These are phyloP conservation scores for Daubentonia madagascariensis DNA, from an alignment of 2,113 vertebrate genomes.

Conservation along the genomic window DNA sequence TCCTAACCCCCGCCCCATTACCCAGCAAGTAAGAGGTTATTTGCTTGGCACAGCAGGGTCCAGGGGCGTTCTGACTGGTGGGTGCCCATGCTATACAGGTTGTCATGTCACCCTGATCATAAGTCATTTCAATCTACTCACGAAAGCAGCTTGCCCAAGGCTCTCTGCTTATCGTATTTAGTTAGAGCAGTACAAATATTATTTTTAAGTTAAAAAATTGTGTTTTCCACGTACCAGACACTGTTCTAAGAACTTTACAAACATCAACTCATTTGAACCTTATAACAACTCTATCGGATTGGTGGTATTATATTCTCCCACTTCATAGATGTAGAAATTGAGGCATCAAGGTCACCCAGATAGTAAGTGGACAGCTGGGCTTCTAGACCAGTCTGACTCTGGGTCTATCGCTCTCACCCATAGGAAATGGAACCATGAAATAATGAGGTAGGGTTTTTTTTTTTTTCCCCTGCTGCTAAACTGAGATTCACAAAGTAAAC, in stretches of 20 bases:
- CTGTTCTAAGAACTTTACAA: background rate
- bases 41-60: background rate
- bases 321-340: background rate
- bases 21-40: background rate
- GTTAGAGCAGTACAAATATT: background rate
- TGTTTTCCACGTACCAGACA: background rate
- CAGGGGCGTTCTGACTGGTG: background rate
- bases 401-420: background rate
- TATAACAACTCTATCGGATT: background rate
- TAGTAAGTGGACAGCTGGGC: background rate
- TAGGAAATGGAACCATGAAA: background rate
- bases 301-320: background rate
- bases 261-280: background rate
- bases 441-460: background rate
- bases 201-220: background rate
- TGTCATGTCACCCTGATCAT: background rate
- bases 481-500: background rate
- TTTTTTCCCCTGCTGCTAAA: background rate
- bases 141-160: background rate
- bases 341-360: background rate
- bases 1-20: background rate
- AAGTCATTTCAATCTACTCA: background rate
- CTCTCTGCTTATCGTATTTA: background rate
- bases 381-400: background rate
- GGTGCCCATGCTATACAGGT: fast-evolving